A percentile compares a stretch with the other conserved stretches of the same genome.
Conservation (phyloP, 1,140 invertebrate species). For the Drosophila orosa region DNA sequence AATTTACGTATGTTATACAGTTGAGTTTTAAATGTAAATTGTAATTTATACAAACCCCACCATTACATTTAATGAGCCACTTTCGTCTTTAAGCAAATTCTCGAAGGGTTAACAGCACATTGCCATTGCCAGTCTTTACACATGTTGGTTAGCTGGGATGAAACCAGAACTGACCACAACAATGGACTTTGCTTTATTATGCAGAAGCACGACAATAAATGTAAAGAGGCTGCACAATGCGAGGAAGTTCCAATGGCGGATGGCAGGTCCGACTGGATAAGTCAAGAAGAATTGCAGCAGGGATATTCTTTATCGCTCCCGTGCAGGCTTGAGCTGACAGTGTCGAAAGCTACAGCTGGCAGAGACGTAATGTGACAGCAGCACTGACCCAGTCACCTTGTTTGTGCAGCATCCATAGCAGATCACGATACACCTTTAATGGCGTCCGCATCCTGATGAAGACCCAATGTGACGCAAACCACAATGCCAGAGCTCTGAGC, state of each 20-base stretch:
- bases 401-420: conserved; percentile 10
- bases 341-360: conserved; percentile 9
- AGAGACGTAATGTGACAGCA: conserved; percentile 2
- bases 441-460: conserved; percentile 28
- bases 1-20: neutral
- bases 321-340: conserved; percentile 1
- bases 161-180: conserved; percentile 54
- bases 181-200: conserved; percentile 59
- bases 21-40: neutral
- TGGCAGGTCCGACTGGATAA: conserved; percentile 2
- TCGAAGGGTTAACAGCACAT: neutral
- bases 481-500: conserved; percentile 48
- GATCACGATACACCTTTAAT: conserved; percentile 22
- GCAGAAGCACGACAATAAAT: conserved; percentile 62
- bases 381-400: conserved; percentile 14
- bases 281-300: conserved; percentile 2
- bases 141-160: neutral
- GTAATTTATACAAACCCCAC: neutral
- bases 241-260: neutral
- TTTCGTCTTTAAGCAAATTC: neutral
- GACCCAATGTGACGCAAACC: conserved; percentile 52
- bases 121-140: neutral
- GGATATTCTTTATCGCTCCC: conserved; percentile 22
- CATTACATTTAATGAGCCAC: neutral
- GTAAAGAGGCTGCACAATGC: conserved; percentile 4